These are phyloP conservation scores for Campopleginae sp. DNA, from an alignment of 2,888 invertebrate species.

Conservation along the genomic window DNA sequence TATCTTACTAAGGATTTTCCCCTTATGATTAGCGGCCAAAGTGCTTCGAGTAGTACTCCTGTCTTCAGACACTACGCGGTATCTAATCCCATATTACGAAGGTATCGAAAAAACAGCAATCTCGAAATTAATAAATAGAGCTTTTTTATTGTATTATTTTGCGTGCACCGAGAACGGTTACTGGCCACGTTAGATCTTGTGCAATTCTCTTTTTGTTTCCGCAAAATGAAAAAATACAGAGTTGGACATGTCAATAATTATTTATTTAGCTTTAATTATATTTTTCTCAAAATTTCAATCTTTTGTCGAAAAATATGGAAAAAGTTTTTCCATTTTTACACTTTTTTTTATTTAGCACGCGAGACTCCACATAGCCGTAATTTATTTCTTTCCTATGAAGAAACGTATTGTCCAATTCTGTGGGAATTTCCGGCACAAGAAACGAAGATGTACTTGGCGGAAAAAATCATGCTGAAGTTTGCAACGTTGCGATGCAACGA, in stretches of 20 bases:
- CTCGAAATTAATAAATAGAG: conserved; percentile 56
- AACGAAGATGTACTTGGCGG: neutral
- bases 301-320: too few species aligned
- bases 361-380: too few species aligned
- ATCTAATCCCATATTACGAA: conserved; percentile 76
- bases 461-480: too few species aligned
- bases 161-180: conserved; percentile 18
- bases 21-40: conserved; percentile 73
- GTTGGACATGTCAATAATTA: neutral
- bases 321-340: too few species aligned
- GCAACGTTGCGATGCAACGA: too few species aligned
- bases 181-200: conserved; percentile 53
- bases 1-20: conserved; percentile 40
- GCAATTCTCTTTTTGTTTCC: conserved; percentile 52
- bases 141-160: conserved; percentile 28
- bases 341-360: too few species aligned
- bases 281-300: too few species aligned
- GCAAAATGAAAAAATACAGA: conserved; percentile 18
- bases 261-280: conserved; percentile 56
- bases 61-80: conserved; percentile 76
- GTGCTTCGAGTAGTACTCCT: conserved; percentile 72
- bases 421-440: neutral
- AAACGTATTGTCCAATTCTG: conserved; percentile 27
- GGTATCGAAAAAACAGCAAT: conserved; percentile 69
- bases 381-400: neutral